phyloP scores from a whole-genome alignment of 2,797 vertebrate species.

The Sparidentex hasta region DNA sequence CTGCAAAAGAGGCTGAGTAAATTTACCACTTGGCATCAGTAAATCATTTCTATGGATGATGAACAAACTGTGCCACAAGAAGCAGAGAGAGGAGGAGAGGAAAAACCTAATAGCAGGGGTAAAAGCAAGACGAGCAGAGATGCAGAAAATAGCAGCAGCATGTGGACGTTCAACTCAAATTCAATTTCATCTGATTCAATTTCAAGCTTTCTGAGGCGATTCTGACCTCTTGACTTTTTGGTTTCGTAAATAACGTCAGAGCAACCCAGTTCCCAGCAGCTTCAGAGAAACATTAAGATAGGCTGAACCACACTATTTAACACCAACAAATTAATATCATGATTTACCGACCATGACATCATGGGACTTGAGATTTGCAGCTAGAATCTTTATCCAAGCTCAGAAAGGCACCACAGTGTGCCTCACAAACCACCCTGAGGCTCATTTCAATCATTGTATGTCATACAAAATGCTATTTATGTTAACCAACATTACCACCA shows the following conservation, averaged over 20 bases:
- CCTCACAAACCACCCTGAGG: slow-evolving; percentile 25
- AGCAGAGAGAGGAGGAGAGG: neutral
- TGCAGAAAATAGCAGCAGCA: slow-evolving; percentile 51
- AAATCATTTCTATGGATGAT: slow-evolving; percentile 40
- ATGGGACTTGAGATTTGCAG: slow-evolving; percentile 27
- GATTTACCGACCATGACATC: slow-evolving; percentile 40
- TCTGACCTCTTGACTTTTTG: slow-evolving; percentile 38
- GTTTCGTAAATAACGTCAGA: slow-evolving; percentile 4
- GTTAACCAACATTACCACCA: slow-evolving; percentile 11
- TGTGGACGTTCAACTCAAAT: slow-evolving; percentile 51
- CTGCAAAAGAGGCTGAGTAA: slow-evolving; percentile 42
- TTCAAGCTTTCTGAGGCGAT: slow-evolving; percentile 27
- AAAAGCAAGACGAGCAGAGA: slow-evolving; percentile 9
- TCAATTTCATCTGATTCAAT: slow-evolving; percentile 63
- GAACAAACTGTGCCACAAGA: slow-evolving; percentile 22
- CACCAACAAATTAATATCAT: slow-evolving; percentile 36
- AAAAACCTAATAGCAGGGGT: neutral
- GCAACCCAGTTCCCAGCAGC: slow-evolving; percentile 26
- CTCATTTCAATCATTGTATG: slow-evolving; percentile 21
- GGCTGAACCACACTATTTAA: slow-evolving; percentile 2
- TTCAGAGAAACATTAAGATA: neutral
- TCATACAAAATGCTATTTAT: slow-evolving; percentile 28
- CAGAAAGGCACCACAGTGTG: slow-evolving; percentile 10
- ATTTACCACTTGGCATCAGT: slow-evolving; percentile 34
- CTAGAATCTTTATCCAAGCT: slow-evolving; percentile 7